These are phyloP conservation scores for zebrafish (Danio rerio) DNA, from an alignment of 2,113 vertebrate species.

Conservation along the genomic window GRCz12tu NC_133180.1:45702501-45703000, in stretches of 20 bases:
- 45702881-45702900: background rate
- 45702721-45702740: background rate
- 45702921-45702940: background rate
- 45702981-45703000: slow-evolving; percentile 87
- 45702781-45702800: slow-evolving; percentile 17
- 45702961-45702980: slow-evolving; percentile 95
- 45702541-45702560: slow-evolving; percentile 27
- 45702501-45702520: background rate
- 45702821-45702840: background rate
- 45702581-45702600: slow-evolving; percentile 29
- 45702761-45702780: slow-evolving; percentile 9
- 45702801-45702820: background rate
- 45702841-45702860: background rate
- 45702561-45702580: background rate
- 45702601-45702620: slow-evolving; percentile 32
- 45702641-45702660: slow-evolving; percentile 44
- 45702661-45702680: slow-evolving; percentile 8
- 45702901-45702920: background rate
- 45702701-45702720: background rate
- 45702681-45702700: background rate
- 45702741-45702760: slow-evolving; percentile 1
- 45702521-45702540: slow-evolving; percentile 11
- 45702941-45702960: slow-evolving; percentile 84
- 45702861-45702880: background rate
- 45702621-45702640: background rate